A percentile compares a stretch with the other conserved stretches of the same genome.
These are phyloP conservation scores for Cryptoprocta ferox DNA, from an alignment of 2,797 vertebrate genomes.

Conservation along the genomic window DNA sequence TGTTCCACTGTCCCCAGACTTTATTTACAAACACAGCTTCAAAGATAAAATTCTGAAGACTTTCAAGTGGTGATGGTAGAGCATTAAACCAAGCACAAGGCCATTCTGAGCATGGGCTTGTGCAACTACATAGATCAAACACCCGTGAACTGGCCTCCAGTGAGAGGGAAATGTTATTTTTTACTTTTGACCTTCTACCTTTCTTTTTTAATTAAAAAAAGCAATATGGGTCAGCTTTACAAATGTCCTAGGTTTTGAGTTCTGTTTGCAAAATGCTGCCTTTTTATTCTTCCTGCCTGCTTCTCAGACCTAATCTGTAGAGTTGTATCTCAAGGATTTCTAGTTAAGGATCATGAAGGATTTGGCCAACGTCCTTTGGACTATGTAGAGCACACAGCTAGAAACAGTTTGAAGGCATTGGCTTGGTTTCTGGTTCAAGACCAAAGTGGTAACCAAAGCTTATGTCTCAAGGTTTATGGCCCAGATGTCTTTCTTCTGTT, in stretches of 20 bases:
- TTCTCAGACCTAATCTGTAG: not conserved
- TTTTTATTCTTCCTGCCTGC: not conserved
- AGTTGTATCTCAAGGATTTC: slow-evolving; percentile 33
- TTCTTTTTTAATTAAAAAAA: not conserved
- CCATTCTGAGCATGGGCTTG: not conserved
- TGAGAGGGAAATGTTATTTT: not conserved
- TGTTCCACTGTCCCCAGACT: not conserved
- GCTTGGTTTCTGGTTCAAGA: slow-evolving; percentile 43
- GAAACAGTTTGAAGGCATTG: not conserved
- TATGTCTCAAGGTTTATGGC: not conserved
- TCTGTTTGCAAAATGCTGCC: not conserved
- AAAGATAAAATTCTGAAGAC: not conserved
- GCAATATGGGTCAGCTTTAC: not conserved
- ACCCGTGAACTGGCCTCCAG: not conserved
- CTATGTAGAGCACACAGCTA: not conserved
- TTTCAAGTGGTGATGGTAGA: not conserved
- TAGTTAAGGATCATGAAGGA: not conserved
- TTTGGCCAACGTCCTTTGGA: not conserved
- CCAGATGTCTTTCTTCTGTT: slow-evolving; percentile 38
- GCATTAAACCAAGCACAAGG: not conserved
- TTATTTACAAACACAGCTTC: not conserved
- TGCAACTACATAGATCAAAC: too few relatives aligned
- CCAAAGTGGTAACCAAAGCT: slow-evolving; percentile 34
- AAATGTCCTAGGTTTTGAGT: slow-evolving; percentile 7
- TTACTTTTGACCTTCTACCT: not conserved